Percentiles rank a stretch among this genome's conserved stretches.
Evolutionary conservation across 92 coral and sea anemone species (phyloP).

Genomic region (Phenganax subtilis): DNA sequence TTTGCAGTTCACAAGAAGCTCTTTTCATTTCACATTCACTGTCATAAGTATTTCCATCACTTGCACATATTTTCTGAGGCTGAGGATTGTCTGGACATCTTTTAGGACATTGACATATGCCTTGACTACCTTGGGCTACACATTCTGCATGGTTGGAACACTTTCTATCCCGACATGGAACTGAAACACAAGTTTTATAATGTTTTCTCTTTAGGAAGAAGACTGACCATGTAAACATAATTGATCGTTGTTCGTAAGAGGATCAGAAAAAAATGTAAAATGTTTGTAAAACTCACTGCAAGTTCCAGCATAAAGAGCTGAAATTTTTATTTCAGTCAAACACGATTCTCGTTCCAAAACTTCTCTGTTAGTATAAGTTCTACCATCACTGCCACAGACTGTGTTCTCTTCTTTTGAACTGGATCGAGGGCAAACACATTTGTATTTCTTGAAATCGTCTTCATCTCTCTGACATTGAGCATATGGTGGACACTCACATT

Average conservation of each 20-base stretch:
- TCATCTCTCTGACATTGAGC: background rate
- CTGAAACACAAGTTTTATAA: background rate
- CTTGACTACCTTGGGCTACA: background rate
- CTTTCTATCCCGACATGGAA: constrained; percentile 12
- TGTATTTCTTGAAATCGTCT: background rate
- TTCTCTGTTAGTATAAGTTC: constrained; percentile 64
- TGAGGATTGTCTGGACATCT: background rate
- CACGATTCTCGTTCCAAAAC: constrained; percentile 41
- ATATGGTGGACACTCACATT: too few species aligned
- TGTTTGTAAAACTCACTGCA: too few species aligned
- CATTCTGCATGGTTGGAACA: constrained; percentile 21
- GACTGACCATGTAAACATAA: too few species aligned
- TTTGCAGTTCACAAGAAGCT: constrained; percentile 42
- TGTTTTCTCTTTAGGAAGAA: background rate
- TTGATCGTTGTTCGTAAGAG: too few species aligned
- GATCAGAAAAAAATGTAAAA: too few species aligned
- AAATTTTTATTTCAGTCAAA: too few species aligned
- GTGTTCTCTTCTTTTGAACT: background rate
- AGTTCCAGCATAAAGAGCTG: too few species aligned
- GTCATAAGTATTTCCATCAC: constrained; percentile 31
- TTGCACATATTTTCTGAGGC: constrained; percentile 19
- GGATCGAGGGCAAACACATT: background rate
- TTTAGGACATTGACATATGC: constrained; percentile 24
- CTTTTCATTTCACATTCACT: constrained; percentile 29
- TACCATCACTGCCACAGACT: constrained; percentile 91